These are phyloP conservation scores for Cairina moschata DNA, from an alignment of 2,113 vertebrate species.

Conservation along the genomic window DNA sequence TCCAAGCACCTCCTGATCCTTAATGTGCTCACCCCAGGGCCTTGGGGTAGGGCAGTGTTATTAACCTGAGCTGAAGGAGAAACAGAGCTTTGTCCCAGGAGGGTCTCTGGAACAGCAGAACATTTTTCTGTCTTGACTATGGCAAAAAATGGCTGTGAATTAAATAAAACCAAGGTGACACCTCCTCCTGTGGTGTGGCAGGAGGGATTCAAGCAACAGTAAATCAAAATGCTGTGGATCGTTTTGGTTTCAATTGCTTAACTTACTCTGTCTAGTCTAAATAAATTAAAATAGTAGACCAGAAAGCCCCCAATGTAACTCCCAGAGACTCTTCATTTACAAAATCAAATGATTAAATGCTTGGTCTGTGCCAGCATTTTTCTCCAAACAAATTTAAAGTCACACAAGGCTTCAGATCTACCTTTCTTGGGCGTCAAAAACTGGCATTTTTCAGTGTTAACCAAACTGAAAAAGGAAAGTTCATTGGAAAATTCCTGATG, in stretches of 20 bases:
- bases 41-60: background rate
- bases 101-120: background rate
- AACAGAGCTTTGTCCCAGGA: background rate
- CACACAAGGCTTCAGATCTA: background rate
- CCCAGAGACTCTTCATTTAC: background rate
- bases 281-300: background rate
- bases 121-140: background rate
- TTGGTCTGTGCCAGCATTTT: background rate
- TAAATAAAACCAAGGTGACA: background rate
- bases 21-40: rapidly evolving
- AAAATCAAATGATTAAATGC: background rate
- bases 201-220: background rate
- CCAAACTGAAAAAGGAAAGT: background rate
- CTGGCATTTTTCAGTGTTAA: background rate
- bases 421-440: background rate
- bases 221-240: background rate
- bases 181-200: background rate
- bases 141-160: background rate
- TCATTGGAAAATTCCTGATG: background rate
- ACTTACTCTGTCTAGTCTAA: background rate
- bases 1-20: background rate
- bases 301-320: background rate
- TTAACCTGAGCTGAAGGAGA: background rate
- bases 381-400: background rate
- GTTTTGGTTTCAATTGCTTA: background rate